Conservation (phyloP, 2,888 invertebrate species). For the Ectemnius lituratus region DNA sequence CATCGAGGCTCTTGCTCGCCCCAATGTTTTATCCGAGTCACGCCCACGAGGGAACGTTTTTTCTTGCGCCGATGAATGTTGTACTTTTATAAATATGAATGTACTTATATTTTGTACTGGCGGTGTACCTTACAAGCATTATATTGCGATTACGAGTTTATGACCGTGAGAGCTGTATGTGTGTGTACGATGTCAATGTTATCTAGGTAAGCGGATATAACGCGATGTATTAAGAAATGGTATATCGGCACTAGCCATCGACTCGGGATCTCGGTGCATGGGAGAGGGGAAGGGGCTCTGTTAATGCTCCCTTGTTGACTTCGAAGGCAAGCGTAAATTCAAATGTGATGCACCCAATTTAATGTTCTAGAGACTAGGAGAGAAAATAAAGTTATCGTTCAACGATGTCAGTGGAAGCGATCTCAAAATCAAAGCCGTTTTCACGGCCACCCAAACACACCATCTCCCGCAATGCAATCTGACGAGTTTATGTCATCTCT, state of each 20-base stretch:
- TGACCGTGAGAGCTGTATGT: conserved; percentile 14
- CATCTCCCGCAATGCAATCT: too few species aligned
- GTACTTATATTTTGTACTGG: conserved; percentile 71
- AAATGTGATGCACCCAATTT: conserved; percentile 63
- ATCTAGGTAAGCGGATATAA: conserved; percentile 33
- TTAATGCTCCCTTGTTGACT: conserved; percentile 13
- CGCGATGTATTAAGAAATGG: conserved; percentile 13
- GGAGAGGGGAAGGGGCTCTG: conserved; percentile 17
- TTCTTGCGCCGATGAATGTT: conserved; percentile 60
- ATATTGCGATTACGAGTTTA: conserved; percentile 14
- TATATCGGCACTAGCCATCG: conserved; percentile 6
- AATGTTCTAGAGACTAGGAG: conserved; percentile 59
- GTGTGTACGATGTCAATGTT: conserved; percentile 41
- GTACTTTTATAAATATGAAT: conserved; percentile 71
- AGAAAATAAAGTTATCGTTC: conserved; percentile 56
- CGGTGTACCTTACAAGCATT: conserved; percentile 40
- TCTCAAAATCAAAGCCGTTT: too few species aligned
- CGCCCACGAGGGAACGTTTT: conserved; percentile 44
- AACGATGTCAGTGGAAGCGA: neutral
- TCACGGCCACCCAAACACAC: too few species aligned
- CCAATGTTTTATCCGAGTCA: conserved; percentile 25
- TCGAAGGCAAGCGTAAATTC: conserved; percentile 39
- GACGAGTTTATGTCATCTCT: too few species aligned
- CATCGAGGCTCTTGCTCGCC: conserved; percentile 41
- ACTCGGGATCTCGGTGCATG: conserved; percentile 16